Percentiles rank a stretch among this genome's conserved stretches.
Conservation (phyloP, 2,113 vertebrate species). For the Rynchops niger region DNA sequence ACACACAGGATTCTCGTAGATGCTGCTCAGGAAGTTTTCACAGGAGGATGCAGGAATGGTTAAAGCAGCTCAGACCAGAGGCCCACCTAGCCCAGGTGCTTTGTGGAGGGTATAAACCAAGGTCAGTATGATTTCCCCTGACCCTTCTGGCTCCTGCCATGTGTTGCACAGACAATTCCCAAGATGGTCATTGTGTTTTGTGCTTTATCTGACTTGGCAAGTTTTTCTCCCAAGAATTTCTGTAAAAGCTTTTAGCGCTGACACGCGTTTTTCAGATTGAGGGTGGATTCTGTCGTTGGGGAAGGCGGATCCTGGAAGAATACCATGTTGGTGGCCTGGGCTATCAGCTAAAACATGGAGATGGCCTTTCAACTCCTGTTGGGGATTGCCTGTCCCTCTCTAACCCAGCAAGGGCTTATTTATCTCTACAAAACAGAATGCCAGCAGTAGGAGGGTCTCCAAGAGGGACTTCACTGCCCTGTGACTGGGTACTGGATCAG, state of each 20-base stretch:
- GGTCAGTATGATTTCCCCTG: neutral
- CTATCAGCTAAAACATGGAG: neutral
- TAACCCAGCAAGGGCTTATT: neutral
- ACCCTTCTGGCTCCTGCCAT: neutral
- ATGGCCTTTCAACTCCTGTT: neutral
- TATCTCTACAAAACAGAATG: neutral
- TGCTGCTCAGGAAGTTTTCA: neutral
- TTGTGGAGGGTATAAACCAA: neutral
- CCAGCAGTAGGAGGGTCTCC: neutral
- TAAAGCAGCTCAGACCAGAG: neutral
- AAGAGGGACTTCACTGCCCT: neutral
- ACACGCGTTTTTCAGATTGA: neutral
- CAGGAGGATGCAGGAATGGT: neutral
- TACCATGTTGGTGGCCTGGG: neutral
- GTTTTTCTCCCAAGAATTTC: neutral
- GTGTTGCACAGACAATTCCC: neutral
- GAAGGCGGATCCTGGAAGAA: neutral
- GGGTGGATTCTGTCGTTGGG: neutral
- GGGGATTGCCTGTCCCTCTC: neutral
- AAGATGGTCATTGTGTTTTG: fast-evolving
- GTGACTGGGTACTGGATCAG: neutral
- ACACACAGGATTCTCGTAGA: fast-evolving
- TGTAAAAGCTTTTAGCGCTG: neutral
- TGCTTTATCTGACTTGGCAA: neutral
- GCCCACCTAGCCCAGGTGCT: neutral